These are phyloP conservation scores for Callionymus lyra DNA, from an alignment of 2,113 vertebrate species.

Conservation along the genomic window DNA sequence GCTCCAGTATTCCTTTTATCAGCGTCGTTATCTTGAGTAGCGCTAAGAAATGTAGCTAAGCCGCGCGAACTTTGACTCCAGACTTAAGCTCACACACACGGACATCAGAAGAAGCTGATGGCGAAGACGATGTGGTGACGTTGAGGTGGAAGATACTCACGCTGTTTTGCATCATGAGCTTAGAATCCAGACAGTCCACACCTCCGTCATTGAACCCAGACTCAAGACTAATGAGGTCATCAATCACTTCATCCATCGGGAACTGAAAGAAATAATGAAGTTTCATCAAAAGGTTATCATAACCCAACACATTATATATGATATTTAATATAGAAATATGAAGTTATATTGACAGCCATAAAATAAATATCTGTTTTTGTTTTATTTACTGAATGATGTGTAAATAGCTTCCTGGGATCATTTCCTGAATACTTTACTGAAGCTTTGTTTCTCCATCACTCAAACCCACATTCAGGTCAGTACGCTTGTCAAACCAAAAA, in stretches of 20 bases:
- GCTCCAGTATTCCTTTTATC: background rate
- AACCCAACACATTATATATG: too few species aligned
- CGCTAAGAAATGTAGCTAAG: slow-evolving; percentile 50
- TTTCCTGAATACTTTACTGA: too few species aligned
- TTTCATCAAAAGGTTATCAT: too few species aligned
- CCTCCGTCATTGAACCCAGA: slow-evolving; percentile 84
- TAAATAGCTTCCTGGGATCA: too few species aligned
- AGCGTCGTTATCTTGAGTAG: slow-evolving; percentile 32
- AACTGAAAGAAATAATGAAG: slow-evolving; percentile 73
- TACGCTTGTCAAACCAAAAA: too few species aligned
- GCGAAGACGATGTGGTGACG: background rate
- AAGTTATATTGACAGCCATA: too few species aligned
- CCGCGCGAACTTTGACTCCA: slow-evolving; percentile 83
- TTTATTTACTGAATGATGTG: too few species aligned
- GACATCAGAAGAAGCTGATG: background rate
- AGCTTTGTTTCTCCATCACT: too few species aligned
- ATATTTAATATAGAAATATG: too few species aligned
- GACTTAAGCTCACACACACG: slow-evolving; percentile 71
- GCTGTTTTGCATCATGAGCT: slow-evolving; percentile 82
- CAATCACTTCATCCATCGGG: slow-evolving; percentile 90
- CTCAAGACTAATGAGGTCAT: slow-evolving; percentile 87
- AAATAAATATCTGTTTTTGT: too few species aligned
- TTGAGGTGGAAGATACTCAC: slow-evolving; percentile 66
- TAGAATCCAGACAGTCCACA: slow-evolving; percentile 77
- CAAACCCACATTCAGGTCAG: too few species aligned